Base-by-base conservation (phyloP, 2,113 vertebrate genomes). In the Tragulus kanchil region DNA sequence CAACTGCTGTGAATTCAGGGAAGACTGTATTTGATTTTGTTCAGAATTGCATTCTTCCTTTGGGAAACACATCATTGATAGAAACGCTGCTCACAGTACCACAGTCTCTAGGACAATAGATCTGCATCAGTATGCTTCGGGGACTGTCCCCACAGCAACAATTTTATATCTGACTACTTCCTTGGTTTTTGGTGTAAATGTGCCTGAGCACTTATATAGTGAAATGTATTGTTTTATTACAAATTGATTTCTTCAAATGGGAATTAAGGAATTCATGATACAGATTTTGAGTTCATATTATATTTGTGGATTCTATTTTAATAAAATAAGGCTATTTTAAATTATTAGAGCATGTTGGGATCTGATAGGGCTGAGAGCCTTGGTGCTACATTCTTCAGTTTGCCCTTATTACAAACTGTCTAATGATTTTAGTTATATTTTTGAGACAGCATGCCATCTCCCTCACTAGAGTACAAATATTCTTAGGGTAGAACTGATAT, bases 191-290 rank as follows among this genome's bases (percentile, higher is more conserved):
- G 15, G n/a, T 78, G 2, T 93, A 77, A 82, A 48, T 42, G 8
- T 62, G 67, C 52, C 42, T 58, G 17, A 94, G 21, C 21, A 36
- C 61, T 90, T 75, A 89, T 75, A 75, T 54, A 75, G 5, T 59
- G 86, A 93, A 93, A 54, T 48, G 73, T 85, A 14, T 77, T 83
- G 7, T 89, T 81, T 95, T 45, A 65, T 42, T 95, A 56, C 5
- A 86, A 86, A 26, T 50, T 42, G 3, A 64, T 64, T 67, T 90
- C 42, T 85, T 97, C 75, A 26, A 52, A 64, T 88, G 16, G n/a
- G 67, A 90, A 23, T 94, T 69, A 85, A 96, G 64, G 42, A 85
- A 85, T 81, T 93, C n/a, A 88, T 88, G 67, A 62, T 36, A 82
- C 36, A 36, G 21, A 48, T 82, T 93, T 88, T 95, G 59, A 90